phyloP scores from a whole-genome alignment of 1,140 invertebrate species.

The Drosophila tristis region DNA sequence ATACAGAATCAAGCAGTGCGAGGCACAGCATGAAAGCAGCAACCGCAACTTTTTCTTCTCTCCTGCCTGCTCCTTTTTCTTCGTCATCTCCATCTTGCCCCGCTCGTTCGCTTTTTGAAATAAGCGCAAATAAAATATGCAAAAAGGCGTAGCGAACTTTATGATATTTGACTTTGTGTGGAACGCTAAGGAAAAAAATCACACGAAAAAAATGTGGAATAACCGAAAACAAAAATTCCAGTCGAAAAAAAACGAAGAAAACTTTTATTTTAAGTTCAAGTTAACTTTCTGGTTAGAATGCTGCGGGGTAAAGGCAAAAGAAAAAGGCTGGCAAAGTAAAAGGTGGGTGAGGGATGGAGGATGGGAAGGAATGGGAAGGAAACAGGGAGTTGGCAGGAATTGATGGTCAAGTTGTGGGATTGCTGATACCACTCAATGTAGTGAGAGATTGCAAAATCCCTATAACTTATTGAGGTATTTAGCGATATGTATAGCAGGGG shows the following conservation, averaged over 20 bases:
- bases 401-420: background rate
- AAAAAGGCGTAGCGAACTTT: slow-evolving; percentile 82
- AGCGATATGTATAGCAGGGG: too few relatives aligned
- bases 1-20: background rate
- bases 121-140: slow-evolving; percentile 82
- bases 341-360: background rate
- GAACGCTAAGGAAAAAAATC: slow-evolving; percentile 62
- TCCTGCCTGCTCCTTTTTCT: slow-evolving; percentile 5
- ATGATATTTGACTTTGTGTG: slow-evolving; percentile 79
- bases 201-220: slow-evolving; percentile 17
- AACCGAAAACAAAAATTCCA: slow-evolving; percentile 41
- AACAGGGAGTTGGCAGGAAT: background rate
- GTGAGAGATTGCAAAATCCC: background rate
- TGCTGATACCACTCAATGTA: background rate
- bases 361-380: background rate
- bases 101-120: slow-evolving; percentile 44
- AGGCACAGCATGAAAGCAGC: slow-evolving; percentile 43
- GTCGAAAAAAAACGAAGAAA: slow-evolving; percentile 51
- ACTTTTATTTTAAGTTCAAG: slow-evolving; percentile 82
- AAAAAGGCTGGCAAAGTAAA: slow-evolving; percentile 16
- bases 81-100: slow-evolving; percentile 5
- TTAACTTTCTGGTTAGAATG: slow-evolving; percentile 77
- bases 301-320: slow-evolving; percentile 30
- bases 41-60: slow-evolving; percentile 49
- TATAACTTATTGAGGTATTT: too few relatives aligned